Conservation (phyloP, 2,888 invertebrate species). For the Sphinx pinastri region DNA sequence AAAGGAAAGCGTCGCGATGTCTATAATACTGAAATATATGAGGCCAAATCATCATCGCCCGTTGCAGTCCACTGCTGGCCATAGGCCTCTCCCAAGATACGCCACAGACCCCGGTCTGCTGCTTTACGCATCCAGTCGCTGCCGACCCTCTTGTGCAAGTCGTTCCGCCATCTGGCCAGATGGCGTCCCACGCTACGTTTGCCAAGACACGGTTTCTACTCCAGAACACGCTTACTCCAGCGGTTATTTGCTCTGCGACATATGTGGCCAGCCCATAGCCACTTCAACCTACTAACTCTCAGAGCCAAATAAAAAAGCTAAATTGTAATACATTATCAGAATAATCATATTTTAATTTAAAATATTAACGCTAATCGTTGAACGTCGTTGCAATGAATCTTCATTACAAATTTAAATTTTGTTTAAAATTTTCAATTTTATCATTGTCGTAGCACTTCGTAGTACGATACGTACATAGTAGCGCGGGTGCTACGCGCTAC, state of each 20-base stretch:
- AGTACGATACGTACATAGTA: constrained; percentile 63
- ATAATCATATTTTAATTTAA: neutral
- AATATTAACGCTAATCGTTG: neutral
- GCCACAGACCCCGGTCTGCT: too few relatives aligned
- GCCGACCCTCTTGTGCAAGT: too few relatives aligned
- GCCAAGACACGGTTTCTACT: too few relatives aligned
- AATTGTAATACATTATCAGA: neutral
- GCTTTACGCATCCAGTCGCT: too few relatives aligned
- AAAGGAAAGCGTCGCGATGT: neutral
- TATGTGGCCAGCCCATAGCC: too few relatives aligned
- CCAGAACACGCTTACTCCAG: too few relatives aligned
- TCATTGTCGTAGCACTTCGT: constrained; percentile 40
- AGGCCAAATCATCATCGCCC: neutral
- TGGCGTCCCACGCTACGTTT: too few relatives aligned
- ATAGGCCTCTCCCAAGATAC: too few relatives aligned
- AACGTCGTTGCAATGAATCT: neutral
- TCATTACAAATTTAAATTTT: neutral
- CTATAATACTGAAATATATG: neutral
- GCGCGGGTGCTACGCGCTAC: constrained; percentile 61
- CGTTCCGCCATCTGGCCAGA: too few relatives aligned
- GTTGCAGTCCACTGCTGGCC: too few relatives aligned
- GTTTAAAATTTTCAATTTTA: neutral
- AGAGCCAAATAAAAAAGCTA: neutral
- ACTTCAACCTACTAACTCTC: too few relatives aligned
- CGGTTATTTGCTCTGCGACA: too few relatives aligned